These are phyloP conservation scores for Oreochromis aureus DNA, from an alignment of 2,113 vertebrate genomes.

Conservation along the genomic window DNA sequence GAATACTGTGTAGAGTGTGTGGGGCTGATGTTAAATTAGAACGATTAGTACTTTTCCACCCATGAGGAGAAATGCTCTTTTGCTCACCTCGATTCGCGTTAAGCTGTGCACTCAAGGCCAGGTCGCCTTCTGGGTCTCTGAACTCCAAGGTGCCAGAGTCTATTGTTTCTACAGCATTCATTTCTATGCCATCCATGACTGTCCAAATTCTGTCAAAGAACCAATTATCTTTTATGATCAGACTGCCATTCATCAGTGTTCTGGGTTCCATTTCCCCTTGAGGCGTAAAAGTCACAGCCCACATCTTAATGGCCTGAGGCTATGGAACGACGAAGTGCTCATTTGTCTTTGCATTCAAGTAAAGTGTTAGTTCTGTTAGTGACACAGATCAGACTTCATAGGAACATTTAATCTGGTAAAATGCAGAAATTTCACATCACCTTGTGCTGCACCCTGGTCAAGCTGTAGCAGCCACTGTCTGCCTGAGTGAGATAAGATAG, in stretches of 20 bases:
- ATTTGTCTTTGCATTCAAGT: neutral
- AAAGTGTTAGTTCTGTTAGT: neutral
- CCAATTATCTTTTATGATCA: accelerated
- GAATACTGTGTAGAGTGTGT: accelerated
- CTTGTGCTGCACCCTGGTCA: neutral
- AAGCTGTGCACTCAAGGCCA: neutral
- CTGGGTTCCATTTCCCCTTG: accelerated
- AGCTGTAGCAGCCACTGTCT: slow-evolving; percentile 39
- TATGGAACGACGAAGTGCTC: accelerated
- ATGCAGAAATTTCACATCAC: neutral
- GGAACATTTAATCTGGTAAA: neutral
- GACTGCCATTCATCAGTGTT: neutral
- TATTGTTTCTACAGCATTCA: accelerated
- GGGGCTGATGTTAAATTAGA: neutral
- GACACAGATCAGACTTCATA: neutral
- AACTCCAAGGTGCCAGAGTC: slow-evolving; percentile 20
- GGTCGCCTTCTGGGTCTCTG: neutral
- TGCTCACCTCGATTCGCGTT: neutral
- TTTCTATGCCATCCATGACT: accelerated
- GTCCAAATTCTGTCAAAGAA: accelerated
- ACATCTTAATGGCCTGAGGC: accelerated
- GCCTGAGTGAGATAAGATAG: neutral
- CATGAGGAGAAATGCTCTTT: neutral
- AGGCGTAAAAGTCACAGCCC: neutral
- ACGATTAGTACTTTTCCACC: neutral